These are phyloP conservation scores for Ceratina australensis DNA, from an alignment of 1,140 invertebrate species.

Conservation along the genomic window DNA sequence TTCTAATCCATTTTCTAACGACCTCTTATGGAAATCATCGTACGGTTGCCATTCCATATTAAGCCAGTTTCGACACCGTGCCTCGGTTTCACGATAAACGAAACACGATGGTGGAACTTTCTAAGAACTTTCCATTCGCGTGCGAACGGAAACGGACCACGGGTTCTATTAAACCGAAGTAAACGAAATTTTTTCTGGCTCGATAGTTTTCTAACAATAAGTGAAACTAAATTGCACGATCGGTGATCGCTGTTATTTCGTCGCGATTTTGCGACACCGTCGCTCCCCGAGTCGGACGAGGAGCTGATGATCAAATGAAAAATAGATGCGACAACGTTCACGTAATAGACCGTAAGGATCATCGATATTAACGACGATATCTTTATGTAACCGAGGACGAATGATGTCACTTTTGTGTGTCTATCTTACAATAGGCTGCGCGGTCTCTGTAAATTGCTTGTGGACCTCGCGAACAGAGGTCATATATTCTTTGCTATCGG, in stretches of 20 bases:
- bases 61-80: conserved; percentile 27
- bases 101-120: conserved; percentile 22
- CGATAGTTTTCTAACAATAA: not conserved
- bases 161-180: not conserved
- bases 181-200: not conserved
- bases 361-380: conserved; percentile 52
- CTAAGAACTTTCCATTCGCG: conserved; percentile 37
- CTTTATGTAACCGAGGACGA: conserved; percentile 74
- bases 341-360: conserved; percentile 47
- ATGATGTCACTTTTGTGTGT: conserved; percentile 69
- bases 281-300: not conserved
- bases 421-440: conserved; percentile 53
- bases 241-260: not conserved
- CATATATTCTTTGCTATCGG: too few species aligned
- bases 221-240: not conserved
- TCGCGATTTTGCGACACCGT: not conserved
- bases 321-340: not conserved
- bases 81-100: conserved; percentile 32
- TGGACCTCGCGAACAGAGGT: not conserved
- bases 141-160: conserved; percentile 11
- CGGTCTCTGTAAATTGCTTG: not conserved
- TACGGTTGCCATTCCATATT: conserved; percentile 12
- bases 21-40: conserved; percentile 2
- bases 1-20: not conserved
- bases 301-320: not conserved